Evolutionary conservation across 2,888 invertebrate genomes (phyloP).

Genomic region (Augochlorella aurata): DNA sequence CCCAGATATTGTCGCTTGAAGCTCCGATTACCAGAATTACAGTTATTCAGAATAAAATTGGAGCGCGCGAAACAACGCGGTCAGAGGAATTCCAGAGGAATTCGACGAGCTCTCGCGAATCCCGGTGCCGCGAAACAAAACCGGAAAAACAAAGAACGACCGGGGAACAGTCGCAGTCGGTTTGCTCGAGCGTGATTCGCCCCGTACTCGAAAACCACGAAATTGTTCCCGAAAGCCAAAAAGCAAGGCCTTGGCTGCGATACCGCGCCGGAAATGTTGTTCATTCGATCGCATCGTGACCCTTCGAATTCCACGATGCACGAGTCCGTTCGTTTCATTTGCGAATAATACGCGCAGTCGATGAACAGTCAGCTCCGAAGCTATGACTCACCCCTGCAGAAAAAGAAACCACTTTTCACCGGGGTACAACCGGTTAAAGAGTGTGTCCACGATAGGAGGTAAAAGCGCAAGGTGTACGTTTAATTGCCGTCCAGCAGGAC

Average conservation of each 20-base stretch:
- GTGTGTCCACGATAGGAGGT: conserved; percentile 31
- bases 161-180: neutral
- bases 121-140: neutral
- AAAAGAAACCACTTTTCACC: neutral
- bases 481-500: conserved; percentile 51
- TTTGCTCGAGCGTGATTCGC: neutral
- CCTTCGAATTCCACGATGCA: no score
- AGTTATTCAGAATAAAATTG: no score
- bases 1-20: no score
- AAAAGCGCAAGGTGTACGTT: conserved; percentile 45
- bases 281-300: no score
- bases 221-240: neutral
- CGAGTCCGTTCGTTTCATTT: no score
- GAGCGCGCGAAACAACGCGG: neutral
- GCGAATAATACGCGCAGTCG: no score
- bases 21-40: no score
- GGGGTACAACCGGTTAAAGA: conserved; percentile 12
- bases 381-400: no score
- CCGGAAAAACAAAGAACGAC: neutral
- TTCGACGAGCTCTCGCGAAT: neutral
- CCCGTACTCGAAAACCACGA: neutral
- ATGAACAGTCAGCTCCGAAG: no score
- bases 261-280: no score
- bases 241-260: no score
- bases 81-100: neutral